Evolutionary conservation across 1,140 invertebrate species (phyloP).

Genomic region (Meloidogyne chitwoodi): DNA sequence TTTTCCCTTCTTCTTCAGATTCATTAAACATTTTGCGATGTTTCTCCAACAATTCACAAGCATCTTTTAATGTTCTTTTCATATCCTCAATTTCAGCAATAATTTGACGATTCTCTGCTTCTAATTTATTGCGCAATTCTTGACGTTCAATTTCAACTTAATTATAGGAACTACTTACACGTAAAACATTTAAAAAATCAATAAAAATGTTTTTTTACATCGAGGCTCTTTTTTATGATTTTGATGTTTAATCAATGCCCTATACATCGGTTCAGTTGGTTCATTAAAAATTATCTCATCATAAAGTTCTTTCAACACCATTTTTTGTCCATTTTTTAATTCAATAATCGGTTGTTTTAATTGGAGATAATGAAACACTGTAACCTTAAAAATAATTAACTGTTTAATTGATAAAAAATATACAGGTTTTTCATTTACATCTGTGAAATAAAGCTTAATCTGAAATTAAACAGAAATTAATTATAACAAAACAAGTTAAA

Average conservation of each 20-base stretch:
- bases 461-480: constrained; percentile 1
- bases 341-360: constrained; percentile 71
- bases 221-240: constrained; percentile 28
- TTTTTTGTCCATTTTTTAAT: constrained; percentile 69
- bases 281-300: constrained; percentile 86
- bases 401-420: constrained; percentile 60
- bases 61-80: constrained; percentile 40
- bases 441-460: constrained; percentile 95
- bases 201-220: not conserved
- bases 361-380: constrained; percentile 89
- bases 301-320: constrained; percentile 84
- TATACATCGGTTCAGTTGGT: constrained; percentile 85
- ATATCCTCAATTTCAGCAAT: constrained; percentile 49
- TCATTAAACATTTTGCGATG: constrained; percentile 25
- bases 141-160: constrained; percentile 29
- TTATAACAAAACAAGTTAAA: not conserved
- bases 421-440: constrained; percentile 89
- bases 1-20: constrained; percentile 1
- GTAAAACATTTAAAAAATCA: too few relatives aligned
- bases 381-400: constrained; percentile 70
- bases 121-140: constrained; percentile 23
- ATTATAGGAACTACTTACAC: too few relatives aligned
- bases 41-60: constrained; percentile 24
- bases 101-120: constrained; percentile 35
- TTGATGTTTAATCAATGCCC: constrained; percentile 68